These are phyloP conservation scores for Gavia stellata DNA, from an alignment of 2,113 vertebrate genomes.

Conservation along the genomic window DNA sequence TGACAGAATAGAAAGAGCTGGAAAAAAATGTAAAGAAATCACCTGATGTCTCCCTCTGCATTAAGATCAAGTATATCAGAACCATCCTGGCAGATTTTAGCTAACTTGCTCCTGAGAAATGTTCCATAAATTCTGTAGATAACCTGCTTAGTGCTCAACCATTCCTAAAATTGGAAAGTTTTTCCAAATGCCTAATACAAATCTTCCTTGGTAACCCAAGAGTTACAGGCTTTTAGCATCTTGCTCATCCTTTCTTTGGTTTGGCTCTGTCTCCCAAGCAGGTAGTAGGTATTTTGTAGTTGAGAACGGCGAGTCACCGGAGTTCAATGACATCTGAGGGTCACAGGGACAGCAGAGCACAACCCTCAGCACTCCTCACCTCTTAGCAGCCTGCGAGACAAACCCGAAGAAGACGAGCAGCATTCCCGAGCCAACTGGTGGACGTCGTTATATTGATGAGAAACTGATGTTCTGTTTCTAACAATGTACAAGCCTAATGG, in stretches of 20 bases:
- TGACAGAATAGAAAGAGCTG: not conserved
- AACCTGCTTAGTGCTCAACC: not conserved
- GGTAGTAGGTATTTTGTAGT: not conserved
- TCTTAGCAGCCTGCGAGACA: not conserved
- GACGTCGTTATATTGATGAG: not conserved
- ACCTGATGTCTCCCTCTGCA: not conserved
- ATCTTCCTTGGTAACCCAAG: not conserved
- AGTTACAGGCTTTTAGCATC: not conserved
- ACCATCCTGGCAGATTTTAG: not conserved
- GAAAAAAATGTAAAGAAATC: not conserved
- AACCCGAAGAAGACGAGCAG: not conserved
- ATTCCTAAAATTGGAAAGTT: not conserved
- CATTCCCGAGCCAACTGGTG: not conserved
- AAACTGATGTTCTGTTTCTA: slow-evolving; percentile 35
- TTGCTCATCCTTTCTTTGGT: not conserved
- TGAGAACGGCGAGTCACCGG: not conserved
- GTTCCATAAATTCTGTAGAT: not conserved
- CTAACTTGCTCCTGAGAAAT: not conserved
- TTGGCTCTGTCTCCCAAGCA: not conserved
- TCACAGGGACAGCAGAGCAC: not conserved
- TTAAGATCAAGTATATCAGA: not conserved
- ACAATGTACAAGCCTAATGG: slow-evolving; percentile 15
- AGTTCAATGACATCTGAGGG: not conserved
- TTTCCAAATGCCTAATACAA: not conserved
- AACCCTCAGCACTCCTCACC: not conserved